Base-by-base conservation (phyloP, 2,113 vertebrate genomes). In the Platichthys stellatus region DNA sequence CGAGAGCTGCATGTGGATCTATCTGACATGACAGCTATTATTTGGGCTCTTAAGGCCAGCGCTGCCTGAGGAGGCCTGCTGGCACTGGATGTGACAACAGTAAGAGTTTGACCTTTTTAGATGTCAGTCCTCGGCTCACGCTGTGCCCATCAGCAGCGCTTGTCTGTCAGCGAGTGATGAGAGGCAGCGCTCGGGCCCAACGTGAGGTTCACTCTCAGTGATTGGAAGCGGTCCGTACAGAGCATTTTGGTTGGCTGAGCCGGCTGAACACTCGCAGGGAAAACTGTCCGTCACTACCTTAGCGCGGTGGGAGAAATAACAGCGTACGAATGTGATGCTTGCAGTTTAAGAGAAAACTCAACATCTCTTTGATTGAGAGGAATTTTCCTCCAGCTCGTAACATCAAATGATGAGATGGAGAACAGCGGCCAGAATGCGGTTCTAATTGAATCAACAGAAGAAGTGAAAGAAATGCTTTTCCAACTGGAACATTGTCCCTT, bases 91-190 rank as follows among this genome's bases (percentile, higher is more conserved):
- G 74, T 84, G 83, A 85, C 88, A 75, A 85, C 85, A 69, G 85
- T 89, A 80, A 85, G 81, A 86, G 82, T 74, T 74, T 88, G 90
- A 90, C 82, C 89, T 90, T 92, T 54, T 76, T n/a, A 23, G 69
- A 68, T 59, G 68, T 66, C 64, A 71, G 71, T 51, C 18, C 74
- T 78, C 49, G 23, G 64, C 80, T 76, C 77, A 58, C 3, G 26
- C 80, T 45, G 45, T 77, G 74, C 80, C 80, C 84, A 70, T 83
- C 72, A 81, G 79, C 63, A 0, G 67, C 45, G 6, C 47, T 63
- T 59, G 66, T 78, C 83, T 75, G 77, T 86, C 84, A 80, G 70
- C 38, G 59, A 76, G 75, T 56, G 77, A 64, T 11, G 51, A 82
- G 38, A 49, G 3, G 63, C 38, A 68, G 76, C 14, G 3, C 51